Conservation (phyloP, 2,113 vertebrate genomes). For the Vulpes vulpes region DNA sequence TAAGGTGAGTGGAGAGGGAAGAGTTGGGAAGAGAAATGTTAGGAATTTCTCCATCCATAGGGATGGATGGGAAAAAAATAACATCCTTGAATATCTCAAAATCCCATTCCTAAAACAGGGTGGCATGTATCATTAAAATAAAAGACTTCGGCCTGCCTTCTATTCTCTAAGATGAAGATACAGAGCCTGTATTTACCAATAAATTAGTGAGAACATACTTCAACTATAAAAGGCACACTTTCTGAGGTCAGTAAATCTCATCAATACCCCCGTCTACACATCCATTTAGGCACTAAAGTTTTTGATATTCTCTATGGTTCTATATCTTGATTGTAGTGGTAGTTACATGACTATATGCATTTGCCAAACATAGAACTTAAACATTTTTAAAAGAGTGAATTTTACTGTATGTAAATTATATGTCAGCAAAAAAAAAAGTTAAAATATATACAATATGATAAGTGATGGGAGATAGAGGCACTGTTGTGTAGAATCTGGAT, state of each 20-base stretch:
- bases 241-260: not conserved
- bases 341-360: not conserved
- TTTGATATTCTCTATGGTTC: not conserved
- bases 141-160: not conserved
- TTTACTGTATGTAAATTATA: not conserved
- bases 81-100: not conserved
- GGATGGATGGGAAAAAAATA: not conserved
- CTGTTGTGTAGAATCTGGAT: not conserved
- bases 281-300: not conserved
- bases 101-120: conserved; percentile 25
- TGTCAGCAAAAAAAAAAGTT: not conserved
- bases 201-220: not conserved
- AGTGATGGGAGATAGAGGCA: not conserved
- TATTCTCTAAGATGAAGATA: not conserved
- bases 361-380: conserved; percentile 1
- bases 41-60: not conserved
- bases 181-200: not conserved
- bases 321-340: not conserved
- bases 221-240: not conserved
- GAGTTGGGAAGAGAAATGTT: not conserved
- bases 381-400: not conserved
- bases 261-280: not conserved
- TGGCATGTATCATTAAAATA: not conserved
- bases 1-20: not conserved
- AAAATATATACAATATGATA: not conserved